Percentiles rank a stretch among this genome's conserved stretches.
These are phyloP conservation scores for Poeciliopsis prolifica DNA, from an alignment of 2,113 vertebrate genomes.

Conservation along the genomic window DNA sequence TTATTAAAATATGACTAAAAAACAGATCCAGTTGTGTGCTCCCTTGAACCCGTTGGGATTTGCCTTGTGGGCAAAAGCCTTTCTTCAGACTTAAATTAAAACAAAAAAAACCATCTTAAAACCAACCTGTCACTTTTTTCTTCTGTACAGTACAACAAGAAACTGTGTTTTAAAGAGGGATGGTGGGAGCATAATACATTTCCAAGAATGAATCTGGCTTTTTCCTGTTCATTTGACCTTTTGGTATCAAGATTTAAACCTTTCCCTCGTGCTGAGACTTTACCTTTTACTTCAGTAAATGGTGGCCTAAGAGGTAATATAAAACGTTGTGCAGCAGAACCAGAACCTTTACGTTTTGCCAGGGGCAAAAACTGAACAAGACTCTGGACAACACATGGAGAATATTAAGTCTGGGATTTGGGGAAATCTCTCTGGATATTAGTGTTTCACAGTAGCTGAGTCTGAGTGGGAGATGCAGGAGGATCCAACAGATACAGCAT, in stretches of 20 bases:
- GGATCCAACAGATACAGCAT: not conserved
- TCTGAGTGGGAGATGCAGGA: slow-evolving; percentile 5
- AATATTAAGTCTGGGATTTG: slow-evolving; percentile 53
- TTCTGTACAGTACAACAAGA: not conserved
- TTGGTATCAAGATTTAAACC: not conserved
- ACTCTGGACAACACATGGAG: slow-evolving; percentile 32
- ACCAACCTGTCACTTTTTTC: not conserved
- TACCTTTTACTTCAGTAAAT: not conserved
- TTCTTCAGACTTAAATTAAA: not conserved
- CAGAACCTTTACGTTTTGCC: slow-evolving; percentile 18
- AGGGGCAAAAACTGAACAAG: slow-evolving; percentile 28
- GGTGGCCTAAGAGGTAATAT: slow-evolving; percentile 10
- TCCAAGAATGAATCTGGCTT: not conserved
- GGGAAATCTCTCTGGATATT: slow-evolving; percentile 47
- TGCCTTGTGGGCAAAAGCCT: too few species aligned
- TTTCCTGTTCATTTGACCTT: not conserved
- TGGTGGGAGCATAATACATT: not conserved
- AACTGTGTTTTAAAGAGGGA: not conserved
- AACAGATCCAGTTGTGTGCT: not conserved
- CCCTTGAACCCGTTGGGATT: not conserved
- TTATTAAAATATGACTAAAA: not conserved
- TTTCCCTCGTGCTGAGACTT: not conserved
- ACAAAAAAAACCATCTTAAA: not conserved
- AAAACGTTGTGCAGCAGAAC: slow-evolving; percentile 10
- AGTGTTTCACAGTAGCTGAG: slow-evolving; percentile 18